phyloP scores from a whole-genome alignment of 2,113 vertebrate genomes.

The Pangasianodon hypophthalmus region DNA sequence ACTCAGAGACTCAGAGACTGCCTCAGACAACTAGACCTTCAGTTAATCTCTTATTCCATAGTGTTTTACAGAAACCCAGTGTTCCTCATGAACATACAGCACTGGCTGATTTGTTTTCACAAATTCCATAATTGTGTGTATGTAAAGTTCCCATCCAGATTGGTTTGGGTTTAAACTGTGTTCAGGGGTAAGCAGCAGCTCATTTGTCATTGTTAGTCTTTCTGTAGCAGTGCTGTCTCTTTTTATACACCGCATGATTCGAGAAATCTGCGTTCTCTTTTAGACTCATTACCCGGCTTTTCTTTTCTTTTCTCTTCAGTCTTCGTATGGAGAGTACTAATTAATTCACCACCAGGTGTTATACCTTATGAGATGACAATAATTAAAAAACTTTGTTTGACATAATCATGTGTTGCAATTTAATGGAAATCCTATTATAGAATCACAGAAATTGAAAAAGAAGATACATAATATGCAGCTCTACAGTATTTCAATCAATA shows the following conservation, averaged over 20 bases:
- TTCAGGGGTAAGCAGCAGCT: neutral
- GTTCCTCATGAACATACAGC: neutral
- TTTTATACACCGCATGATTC: neutral
- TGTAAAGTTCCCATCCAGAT: neutral
- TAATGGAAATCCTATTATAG: neutral
- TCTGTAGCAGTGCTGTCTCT: constrained; percentile 14
- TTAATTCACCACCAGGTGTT: neutral
- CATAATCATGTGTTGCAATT: neutral
- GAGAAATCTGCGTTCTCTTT: neutral
- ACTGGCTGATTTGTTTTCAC: neutral
- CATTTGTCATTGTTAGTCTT: constrained; percentile 30
- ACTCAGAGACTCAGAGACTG: neutral
- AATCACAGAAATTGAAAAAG: neutral
- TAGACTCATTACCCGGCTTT: neutral
- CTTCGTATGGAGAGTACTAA: too few species aligned
- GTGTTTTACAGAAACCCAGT: neutral
- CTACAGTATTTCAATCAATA: neutral
- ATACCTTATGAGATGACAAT: neutral
- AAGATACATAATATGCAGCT: neutral
- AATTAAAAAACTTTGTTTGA: neutral
- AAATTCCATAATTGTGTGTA: neutral
- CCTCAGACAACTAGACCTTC: neutral
- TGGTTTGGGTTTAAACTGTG: neutral
- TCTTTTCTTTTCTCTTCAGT: neutral
- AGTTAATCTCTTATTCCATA: too few species aligned